These are phyloP conservation scores for Hippocampus comes DNA, from an alignment of 2,113 vertebrate genomes.

Conservation along the genomic window DNA sequence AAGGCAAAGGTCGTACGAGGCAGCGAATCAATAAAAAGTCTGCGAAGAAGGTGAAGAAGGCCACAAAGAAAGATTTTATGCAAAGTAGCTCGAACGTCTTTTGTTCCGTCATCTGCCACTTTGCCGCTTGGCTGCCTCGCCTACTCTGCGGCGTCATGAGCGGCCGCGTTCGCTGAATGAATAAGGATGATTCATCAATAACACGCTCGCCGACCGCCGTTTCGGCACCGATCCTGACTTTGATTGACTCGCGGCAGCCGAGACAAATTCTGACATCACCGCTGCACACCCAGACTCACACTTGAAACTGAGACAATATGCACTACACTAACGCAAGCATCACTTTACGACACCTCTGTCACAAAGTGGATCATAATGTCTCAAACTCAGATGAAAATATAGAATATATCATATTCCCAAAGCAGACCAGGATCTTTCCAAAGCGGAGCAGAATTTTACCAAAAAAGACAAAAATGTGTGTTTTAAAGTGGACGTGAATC, in stretches of 20 bases:
- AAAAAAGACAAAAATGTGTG: background rate
- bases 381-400: background rate
- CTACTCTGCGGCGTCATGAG: background rate
- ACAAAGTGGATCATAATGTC: background rate
- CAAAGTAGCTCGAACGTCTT: background rate
- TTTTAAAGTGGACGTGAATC: too few relatives aligned
- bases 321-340: background rate
- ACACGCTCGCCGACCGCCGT: background rate
- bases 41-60: background rate
- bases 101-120: background rate
- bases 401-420: background rate
- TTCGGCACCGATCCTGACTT: background rate
- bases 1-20: constrained; percentile 58
- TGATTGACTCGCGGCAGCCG: background rate
- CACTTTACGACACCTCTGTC: background rate
- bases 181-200: constrained; percentile 4
- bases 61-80: constrained; percentile 6
- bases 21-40: constrained; percentile 2
- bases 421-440: background rate
- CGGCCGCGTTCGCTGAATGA: constrained; percentile 1
- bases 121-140: background rate
- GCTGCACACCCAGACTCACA: background rate
- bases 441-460: background rate
- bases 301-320: background rate
- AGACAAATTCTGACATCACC: background rate